phyloP scores from a whole-genome alignment of 2,888 invertebrate species.

The Spisula solida region DNA sequence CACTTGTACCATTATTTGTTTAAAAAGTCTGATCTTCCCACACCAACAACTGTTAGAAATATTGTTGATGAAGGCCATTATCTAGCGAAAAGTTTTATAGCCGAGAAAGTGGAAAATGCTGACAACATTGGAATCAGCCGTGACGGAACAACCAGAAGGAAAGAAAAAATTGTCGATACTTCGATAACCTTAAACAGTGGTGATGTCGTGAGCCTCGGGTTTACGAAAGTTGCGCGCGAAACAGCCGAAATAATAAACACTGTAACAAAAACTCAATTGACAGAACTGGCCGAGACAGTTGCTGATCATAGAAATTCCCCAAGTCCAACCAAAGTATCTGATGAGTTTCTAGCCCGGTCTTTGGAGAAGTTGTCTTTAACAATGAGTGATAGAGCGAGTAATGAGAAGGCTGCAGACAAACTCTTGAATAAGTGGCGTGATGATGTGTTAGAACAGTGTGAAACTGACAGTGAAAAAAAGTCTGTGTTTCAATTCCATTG shows the following conservation, averaged over 20 bases:
- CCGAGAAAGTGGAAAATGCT: too few species aligned
- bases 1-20: too few species aligned
- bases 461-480: not conserved
- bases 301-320: not conserved
- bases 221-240: not conserved
- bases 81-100: too few species aligned
- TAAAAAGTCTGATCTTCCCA: too few species aligned
- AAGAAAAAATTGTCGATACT: not conserved
- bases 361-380: constrained; percentile 36
- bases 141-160: not conserved
- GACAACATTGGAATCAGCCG: too few species aligned
- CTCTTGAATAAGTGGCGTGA: constrained; percentile 37
- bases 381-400: constrained; percentile 47
- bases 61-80: too few species aligned
- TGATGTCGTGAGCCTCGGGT: not conserved
- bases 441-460: not conserved
- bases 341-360: not conserved
- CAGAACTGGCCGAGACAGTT: not conserved
- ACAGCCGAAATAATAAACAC: not conserved
- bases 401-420: constrained; percentile 38
- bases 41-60: too few species aligned
- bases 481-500: constrained; percentile 52
- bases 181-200: not conserved
- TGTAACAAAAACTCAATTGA: not conserved
- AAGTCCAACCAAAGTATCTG: not conserved